Base-by-base conservation (phyloP, 1,140 invertebrate genomes). In the Leptinotarsa texana region DNA sequence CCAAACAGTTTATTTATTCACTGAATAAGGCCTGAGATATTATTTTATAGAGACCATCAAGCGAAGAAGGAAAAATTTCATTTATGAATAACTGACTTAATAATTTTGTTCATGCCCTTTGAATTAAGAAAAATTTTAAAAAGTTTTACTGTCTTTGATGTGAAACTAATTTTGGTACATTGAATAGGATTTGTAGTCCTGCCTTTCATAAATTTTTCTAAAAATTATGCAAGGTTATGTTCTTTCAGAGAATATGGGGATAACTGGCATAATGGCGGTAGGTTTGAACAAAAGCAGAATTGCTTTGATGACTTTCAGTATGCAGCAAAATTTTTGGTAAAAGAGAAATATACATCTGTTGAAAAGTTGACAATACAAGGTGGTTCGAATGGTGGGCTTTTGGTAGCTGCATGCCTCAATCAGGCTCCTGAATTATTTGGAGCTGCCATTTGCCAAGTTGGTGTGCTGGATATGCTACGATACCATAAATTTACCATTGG, bases 401-500 rank as follows among this genome's bases (percentile, higher is more conserved):
- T 99, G 15, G 93, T 99, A 4, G 96, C 93, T 17, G 96, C 97
- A 5, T 95, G 93, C 82, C 90, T 94, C 62, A 99, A 99, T 89
- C 98, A 99, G 87, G 89, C 96, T 68, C 98, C 98, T 4, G 95
- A 98, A 83, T 88, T 99, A 15, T 99, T 95, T 87, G 96, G 95
- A 33, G 95, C 94, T 80, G 95, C 92, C 48, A 90, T 99, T 80
- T 82, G 81, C 69, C 83, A 84, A 82, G 84, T 85, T 21, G 84
- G 84, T 74, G 98, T 99, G 0, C 89, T 99, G 87, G 98, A 99
- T 86, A 97, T 99, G 96, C 86, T 99, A 63, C 90, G 97, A 61
- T 99, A 96, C 87, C 96, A 99, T 87, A 98, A 98, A 87, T 99
- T 99, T 84, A 99, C 98, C 1, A 97, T 99, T 84, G 98, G 98